Conservation (phyloP, 2,113 vertebrate species). For the Pachycephala philippinensis region DNA sequence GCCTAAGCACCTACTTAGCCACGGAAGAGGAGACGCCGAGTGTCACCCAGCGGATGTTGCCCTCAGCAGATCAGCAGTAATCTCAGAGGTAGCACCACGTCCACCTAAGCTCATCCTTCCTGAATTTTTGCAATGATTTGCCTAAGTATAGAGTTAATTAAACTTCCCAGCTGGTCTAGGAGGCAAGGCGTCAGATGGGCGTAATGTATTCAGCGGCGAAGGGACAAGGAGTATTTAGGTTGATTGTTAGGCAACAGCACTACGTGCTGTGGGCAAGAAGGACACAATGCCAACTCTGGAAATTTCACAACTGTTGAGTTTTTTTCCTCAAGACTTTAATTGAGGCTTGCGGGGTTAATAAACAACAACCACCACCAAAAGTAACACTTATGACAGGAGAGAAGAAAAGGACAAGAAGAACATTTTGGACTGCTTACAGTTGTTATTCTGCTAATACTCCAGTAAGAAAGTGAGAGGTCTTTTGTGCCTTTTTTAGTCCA, state of each 20-base stretch:
- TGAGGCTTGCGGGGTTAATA: constrained; percentile 54
- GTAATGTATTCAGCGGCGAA: background rate
- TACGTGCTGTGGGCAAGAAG: constrained; percentile 41
- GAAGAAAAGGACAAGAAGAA: constrained; percentile 8
- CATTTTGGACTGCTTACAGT: background rate
- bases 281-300: constrained; percentile 41
- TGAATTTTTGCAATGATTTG: background rate
- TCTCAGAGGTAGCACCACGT: background rate
- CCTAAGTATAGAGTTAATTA: background rate
- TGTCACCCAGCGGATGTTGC: background rate
- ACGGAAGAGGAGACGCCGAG: background rate
- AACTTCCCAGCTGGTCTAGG: background rate
- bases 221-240: constrained; percentile 53
- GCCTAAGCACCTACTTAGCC: background rate
- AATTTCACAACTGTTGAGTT: constrained; percentile 20
- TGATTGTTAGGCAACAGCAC: constrained; percentile 51
- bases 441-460: background rate
- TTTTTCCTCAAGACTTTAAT: constrained; percentile 35
- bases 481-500: background rate
- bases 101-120: background rate
- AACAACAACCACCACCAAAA: constrained; percentile 31
- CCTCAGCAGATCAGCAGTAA: background rate
- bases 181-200: background rate
- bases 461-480: constrained; percentile 30
- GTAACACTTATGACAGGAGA: background rate